Percentiles rank a stretch among this genome's conserved stretches.
These are phyloP conservation scores for Gorsachius goisagi DNA, from an alignment of 2,113 vertebrate genomes.

Conservation along the genomic window DNA sequence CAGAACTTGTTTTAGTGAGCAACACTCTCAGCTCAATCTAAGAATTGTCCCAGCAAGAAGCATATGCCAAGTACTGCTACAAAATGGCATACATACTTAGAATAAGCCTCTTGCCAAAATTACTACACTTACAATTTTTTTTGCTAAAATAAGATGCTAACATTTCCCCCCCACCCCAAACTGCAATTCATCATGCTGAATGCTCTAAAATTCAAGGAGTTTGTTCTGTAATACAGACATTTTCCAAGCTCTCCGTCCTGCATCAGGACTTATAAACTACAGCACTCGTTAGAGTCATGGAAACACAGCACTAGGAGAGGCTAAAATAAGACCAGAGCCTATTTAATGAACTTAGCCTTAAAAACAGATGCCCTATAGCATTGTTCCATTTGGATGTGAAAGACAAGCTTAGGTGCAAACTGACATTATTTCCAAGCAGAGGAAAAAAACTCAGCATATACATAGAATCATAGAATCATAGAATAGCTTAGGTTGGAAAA, in stretches of 20 bases:
- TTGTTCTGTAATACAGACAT: background rate
- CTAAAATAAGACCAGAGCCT: background rate
- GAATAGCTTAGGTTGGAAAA: too few species aligned
- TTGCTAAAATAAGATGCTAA: background rate
- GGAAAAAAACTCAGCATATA: fast-evolving
- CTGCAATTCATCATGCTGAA: background rate
- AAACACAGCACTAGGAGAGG: background rate
- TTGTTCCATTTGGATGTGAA: background rate
- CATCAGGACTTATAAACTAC: background rate
- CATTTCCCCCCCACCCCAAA: background rate
- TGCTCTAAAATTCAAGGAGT: background rate
- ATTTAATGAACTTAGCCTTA: background rate
- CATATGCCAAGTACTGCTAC: background rate
- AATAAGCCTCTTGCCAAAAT: background rate
- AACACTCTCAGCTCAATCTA: background rate
- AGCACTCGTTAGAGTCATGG: background rate
- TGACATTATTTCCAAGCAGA: background rate
- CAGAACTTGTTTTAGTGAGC: background rate
- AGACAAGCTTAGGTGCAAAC: background rate
- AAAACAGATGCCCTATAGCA: background rate
- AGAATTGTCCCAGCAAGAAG: background rate
- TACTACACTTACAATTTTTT: background rate
- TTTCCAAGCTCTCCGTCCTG: background rate
- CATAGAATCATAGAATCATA: too few species aligned
- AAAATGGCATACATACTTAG: background rate